Evolutionary conservation across 2,797 vertebrate species (phyloP).

Genomic region (Meda fulgida): DNA sequence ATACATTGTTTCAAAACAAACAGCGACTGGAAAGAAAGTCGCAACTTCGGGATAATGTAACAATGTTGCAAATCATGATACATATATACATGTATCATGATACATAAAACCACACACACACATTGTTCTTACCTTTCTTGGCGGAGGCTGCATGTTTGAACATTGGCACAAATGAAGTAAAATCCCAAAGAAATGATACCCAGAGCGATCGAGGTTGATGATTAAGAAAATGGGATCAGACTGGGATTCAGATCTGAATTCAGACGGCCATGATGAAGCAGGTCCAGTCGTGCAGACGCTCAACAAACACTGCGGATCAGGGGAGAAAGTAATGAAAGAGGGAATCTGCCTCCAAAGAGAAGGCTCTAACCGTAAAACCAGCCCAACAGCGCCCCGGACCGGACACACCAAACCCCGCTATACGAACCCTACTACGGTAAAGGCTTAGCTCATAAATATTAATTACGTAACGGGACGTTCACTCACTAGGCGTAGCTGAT

Average conservation of each 20-base stretch:
- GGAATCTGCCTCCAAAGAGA: constrained; percentile 52
- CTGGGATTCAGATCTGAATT: constrained; percentile 71
- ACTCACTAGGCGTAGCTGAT: neutral
- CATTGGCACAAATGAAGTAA: constrained; percentile 83
- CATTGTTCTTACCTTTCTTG: constrained; percentile 89
- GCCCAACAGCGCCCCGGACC: constrained; percentile 34
- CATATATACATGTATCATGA: no score
- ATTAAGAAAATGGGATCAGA: constrained; percentile 67
- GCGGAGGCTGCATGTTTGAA: constrained; percentile 96
- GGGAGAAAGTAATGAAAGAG: constrained; percentile 59
- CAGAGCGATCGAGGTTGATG: constrained; percentile 46
- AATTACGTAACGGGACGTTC: constrained; percentile 32
- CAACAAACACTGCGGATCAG: constrained; percentile 61
- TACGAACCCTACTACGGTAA: neutral
- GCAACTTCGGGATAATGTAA: constrained; percentile 34
- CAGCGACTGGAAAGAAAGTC: constrained; percentile 23
- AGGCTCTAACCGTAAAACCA: constrained; percentile 1
- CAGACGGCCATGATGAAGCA: constrained; percentile 80
- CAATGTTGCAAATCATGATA: constrained; percentile 10
- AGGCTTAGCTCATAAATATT: constrained; percentile 7
- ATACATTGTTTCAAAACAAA: constrained; percentile 23
- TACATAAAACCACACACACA: neutral
- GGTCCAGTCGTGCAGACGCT: constrained; percentile 64
- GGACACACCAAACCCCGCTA: constrained; percentile 33
- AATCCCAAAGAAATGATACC: constrained; percentile 63